Evolutionary conservation across 1,140 invertebrate species (phyloP).

Genomic region (Sogatella furcifera): DNA sequence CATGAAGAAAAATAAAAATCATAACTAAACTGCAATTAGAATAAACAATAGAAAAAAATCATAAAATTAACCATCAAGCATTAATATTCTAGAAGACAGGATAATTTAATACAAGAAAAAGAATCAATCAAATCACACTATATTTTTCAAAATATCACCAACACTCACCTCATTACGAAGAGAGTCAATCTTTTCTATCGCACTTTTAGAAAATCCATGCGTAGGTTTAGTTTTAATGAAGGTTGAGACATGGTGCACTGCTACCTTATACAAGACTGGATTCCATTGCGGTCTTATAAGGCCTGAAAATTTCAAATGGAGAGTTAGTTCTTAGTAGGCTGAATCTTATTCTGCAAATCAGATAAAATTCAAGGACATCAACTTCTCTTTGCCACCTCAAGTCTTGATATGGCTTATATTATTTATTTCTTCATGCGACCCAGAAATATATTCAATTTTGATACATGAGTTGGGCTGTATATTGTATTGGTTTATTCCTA

Average conservation of each 20-base stretch:
- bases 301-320: slow-evolving; percentile 17
- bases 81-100: too few species aligned
- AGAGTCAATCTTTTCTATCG: slow-evolving; percentile 18
- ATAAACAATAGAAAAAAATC: too few species aligned
- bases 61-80: too few species aligned
- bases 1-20: too few species aligned
- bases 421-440: neutral
- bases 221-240: slow-evolving; percentile 17
- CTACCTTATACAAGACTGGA: slow-evolving; percentile 24
- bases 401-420: neutral
- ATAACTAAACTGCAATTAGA: too few species aligned
- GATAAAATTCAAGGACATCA: neutral
- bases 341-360: neutral
- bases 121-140: too few species aligned
- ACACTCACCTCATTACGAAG: slow-evolving; percentile 23
- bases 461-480: too few species aligned
- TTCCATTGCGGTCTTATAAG: slow-evolving; percentile 19
- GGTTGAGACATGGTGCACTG: slow-evolving; percentile 24
- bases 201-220: slow-evolving; percentile 10
- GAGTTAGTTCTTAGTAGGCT: neutral
- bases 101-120: too few species aligned
- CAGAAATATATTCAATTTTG: neutral
- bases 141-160: too few species aligned
- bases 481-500: neutral
- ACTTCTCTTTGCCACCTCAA: neutral